Conservation (phyloP, 2,113 vertebrate genomes). For the Nicator chloris region DNA sequence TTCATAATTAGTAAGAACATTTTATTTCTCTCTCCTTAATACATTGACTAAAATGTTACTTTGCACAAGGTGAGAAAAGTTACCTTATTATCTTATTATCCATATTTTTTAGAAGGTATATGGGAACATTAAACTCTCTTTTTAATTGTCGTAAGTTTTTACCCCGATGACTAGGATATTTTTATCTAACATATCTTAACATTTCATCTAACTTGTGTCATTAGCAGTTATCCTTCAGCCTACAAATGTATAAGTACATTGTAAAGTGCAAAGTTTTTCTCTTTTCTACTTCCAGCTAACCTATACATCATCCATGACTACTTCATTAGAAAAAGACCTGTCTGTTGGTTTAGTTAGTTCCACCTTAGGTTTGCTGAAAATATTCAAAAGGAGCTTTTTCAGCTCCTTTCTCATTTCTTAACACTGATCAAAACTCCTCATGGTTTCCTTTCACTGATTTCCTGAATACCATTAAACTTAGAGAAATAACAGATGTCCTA, state of each 20-base stretch:
- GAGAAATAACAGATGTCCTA: neutral
- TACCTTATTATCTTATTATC: neutral
- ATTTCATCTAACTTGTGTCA: neutral
- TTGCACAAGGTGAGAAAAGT: neutral
- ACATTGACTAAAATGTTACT: neutral
- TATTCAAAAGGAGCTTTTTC: neutral
- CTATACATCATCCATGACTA: neutral
- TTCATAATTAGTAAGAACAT: neutral
- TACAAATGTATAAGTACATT: neutral
- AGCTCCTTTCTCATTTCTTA: neutral
- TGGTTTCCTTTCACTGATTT: neutral
- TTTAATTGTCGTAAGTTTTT: neutral
- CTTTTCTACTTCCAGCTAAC: neutral
- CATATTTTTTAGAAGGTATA: neutral
- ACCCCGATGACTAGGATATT: rapidly evolving
- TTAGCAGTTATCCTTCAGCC: neutral
- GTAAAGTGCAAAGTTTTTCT: neutral
- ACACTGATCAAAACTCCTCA: neutral
- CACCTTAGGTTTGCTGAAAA: neutral
- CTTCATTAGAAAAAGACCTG: neutral
- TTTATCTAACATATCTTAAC: neutral
- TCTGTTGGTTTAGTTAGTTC: neutral
- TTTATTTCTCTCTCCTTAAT: neutral
- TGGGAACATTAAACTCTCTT: neutral
- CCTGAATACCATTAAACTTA: neutral